Percentiles rank a stretch among this genome's conserved stretches.
Conservation (phyloP, 2,797 vertebrate species). For the Poecilia picta region DNA sequence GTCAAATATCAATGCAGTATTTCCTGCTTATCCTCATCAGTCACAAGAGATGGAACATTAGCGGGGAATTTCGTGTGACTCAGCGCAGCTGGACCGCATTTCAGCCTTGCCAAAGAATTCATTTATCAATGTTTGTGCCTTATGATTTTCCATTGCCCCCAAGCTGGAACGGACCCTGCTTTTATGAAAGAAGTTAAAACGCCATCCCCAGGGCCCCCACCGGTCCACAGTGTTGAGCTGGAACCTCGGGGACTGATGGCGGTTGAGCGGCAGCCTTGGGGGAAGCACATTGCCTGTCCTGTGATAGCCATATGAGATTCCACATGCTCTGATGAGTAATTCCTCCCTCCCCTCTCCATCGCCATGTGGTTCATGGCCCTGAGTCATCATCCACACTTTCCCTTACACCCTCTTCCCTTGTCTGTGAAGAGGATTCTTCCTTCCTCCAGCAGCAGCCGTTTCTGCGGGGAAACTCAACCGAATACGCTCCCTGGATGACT, state of each 20-base stretch:
- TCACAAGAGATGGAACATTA: background rate
- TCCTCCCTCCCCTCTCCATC: conserved; percentile 86
- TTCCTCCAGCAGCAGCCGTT: conserved; percentile 56
- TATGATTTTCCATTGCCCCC: conserved; percentile 16
- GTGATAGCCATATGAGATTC: conserved; percentile 93
- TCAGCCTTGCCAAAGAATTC: conserved; percentile 22
- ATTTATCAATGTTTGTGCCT: conserved; percentile 29
- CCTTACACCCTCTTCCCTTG: conserved; percentile 62
- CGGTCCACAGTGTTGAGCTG: conserved; percentile 11
- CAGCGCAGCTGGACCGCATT: conserved; percentile 5
- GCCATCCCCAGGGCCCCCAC: conserved; percentile 16
- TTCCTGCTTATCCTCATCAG: conserved; percentile 26
- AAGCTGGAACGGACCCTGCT: conserved; percentile 6
- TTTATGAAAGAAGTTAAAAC: conserved; percentile 23
- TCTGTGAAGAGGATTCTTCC: conserved; percentile 65
- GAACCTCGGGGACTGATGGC: conserved; percentile 45
- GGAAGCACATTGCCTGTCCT: conserved; percentile 83
- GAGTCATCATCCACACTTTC: conserved; percentile 86
- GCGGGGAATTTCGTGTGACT: conserved; percentile 30
- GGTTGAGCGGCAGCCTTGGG: conserved; percentile 57
- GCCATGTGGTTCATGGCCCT: conserved; percentile 82
- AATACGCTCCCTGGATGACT: conserved; percentile 72
- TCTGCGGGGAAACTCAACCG: conserved; percentile 64
- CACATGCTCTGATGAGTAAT: conserved; percentile 92
- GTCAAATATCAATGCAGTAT: conserved; percentile 31